phyloP scores from a whole-genome alignment of 2,797 vertebrate genomes.

The Spheniscus humboldti region DNA sequence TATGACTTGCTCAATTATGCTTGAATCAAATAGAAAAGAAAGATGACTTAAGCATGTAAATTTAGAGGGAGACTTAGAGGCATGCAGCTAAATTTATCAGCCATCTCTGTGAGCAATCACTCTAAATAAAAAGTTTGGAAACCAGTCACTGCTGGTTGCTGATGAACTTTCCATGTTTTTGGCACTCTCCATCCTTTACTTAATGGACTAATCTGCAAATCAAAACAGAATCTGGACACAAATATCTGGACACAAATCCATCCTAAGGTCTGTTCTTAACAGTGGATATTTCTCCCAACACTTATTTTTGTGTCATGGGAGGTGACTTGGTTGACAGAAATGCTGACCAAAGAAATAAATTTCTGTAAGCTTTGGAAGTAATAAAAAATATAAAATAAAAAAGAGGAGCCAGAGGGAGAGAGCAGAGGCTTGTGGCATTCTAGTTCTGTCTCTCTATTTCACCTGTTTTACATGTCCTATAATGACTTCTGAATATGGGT shows the following conservation, averaged over 20 bases:
- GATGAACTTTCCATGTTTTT: constrained; percentile 46
- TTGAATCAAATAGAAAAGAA: constrained; percentile 29
- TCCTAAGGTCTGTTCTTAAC: neutral
- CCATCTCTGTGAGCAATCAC: constrained; percentile 42
- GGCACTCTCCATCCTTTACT: neutral
- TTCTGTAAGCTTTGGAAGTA: neutral
- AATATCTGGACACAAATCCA: neutral
- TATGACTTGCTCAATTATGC: neutral
- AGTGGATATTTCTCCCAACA: neutral
- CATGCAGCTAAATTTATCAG: constrained; percentile 65
- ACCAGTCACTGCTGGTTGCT: constrained; percentile 21
- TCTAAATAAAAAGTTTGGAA: constrained; percentile 57
- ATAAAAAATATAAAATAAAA: neutral
- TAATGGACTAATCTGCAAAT: constrained; percentile 1
- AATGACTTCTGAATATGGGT: neutral
- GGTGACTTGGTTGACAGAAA: neutral
- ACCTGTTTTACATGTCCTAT: constrained; percentile 31
- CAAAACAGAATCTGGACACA: neutral
- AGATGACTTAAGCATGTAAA: constrained; percentile 61
- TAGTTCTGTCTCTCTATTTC: neutral
- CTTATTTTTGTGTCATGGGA: neutral
- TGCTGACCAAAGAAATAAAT: neutral
- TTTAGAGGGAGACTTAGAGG: constrained; percentile 65
- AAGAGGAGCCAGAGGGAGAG: neutral
- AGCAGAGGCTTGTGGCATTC: neutral